Base-by-base conservation (phyloP, 2,888 invertebrate species). In the Melanchra persicariae region DNA sequence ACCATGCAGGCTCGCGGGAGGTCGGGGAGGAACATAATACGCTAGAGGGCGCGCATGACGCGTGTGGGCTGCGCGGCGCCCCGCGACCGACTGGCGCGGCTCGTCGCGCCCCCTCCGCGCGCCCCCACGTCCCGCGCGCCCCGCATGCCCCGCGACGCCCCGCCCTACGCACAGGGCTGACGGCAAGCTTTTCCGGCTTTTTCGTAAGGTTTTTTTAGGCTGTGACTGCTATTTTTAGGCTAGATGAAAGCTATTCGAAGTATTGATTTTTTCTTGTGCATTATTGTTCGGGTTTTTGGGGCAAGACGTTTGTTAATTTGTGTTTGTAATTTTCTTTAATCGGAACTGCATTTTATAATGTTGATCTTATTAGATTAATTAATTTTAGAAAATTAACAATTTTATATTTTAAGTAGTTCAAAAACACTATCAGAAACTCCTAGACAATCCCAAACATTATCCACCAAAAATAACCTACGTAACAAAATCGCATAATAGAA, bases 1-100 rank as follows among this genome's bases (percentile, higher is more conserved):
- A 98, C 98, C 98, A 98, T 98, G 97, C 98, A 98, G 98, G 98
- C 98, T 97, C 98, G 97, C 96, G 98, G 97, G 94, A 98, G 97
- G 96, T 98, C 98, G 96, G 98, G 98, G 97, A 98, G 98, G 97
- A 98, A 98, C 98, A 98, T 98, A 94, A 94, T 94, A 94, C 94
- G 94, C 92, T 93, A 95, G 87, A 93, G 91, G 89, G 91, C 92
- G 94, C 94, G 93, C 95, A 95, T 94, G 71, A 91, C 91, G 94
- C 95, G 95, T 93, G 94, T 91, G 94, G 90, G 93, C 94, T 91
- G 89, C 95, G 95, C 95, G 95, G 94, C 93, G 94, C 92, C 93
- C 94, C 95, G 95, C 95, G 95, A 91, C 94, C 91, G 93, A 95
- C 95, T 96, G 96, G 88, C 93, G 92, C 87, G 85, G 81, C 79